Evolutionary conservation across 2,797 vertebrate species (phyloP).

Genomic region (Psittacula derbiana): DNA sequence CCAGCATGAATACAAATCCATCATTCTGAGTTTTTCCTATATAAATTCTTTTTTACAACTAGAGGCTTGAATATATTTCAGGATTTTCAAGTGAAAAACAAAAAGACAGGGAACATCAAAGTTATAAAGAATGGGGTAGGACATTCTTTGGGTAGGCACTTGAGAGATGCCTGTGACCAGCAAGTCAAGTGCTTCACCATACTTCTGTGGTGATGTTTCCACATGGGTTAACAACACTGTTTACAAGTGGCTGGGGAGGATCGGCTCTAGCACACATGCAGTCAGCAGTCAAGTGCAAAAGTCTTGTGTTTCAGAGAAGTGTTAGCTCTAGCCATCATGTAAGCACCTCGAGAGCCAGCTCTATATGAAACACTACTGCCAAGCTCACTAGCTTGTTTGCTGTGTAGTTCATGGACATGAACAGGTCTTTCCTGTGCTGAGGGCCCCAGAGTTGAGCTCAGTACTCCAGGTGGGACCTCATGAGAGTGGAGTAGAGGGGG

Average conservation of each 20-base stretch:
- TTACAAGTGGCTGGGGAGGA: not conserved
- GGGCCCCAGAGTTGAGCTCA: not conserved
- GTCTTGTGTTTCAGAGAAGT: not conserved
- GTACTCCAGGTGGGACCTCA: not conserved
- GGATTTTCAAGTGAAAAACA: not conserved
- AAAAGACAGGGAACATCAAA: not conserved
- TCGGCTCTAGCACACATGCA: not conserved
- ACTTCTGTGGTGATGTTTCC: not conserved
- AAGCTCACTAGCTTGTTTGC: not conserved
- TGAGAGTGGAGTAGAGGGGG: not conserved
- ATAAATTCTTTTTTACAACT: not conserved
- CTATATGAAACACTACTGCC: not conserved
- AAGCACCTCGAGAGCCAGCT: not conserved
- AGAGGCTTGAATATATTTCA: not conserved
- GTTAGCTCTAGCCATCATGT: not conserved
- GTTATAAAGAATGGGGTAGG: not conserved
- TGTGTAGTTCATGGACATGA: not conserved
- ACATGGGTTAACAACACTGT: accelerated
- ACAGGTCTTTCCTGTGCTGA: not conserved
- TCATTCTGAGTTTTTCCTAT: not conserved
- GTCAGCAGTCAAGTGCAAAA: not conserved
- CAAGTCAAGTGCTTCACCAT: not conserved
- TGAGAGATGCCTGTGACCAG: not conserved
- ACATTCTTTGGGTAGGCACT: not conserved
- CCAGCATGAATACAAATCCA: not conserved